Base-by-base conservation (phyloP, 2,888 invertebrate genomes). In the Dynastes grantii region DNA sequence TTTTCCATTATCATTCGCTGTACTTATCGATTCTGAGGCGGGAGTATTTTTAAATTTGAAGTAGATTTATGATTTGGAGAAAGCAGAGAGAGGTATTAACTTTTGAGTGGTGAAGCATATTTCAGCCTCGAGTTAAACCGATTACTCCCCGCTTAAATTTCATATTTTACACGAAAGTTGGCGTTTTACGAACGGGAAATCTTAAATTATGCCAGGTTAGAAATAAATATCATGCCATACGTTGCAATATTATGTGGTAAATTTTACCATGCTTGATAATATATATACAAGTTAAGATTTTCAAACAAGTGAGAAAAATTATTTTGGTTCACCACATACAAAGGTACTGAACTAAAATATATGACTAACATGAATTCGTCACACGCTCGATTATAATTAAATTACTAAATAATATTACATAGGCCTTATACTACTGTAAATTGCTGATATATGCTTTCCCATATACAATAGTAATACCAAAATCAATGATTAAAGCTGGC, bases 1-100 rank as follows among this genome's bases (percentile, higher is more conserved):
- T 75, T 63, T 61, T 75, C 73, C 73, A 75, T 75, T 75, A 75
- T 75, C 73, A 75, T 61, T 63, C 55, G 9, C 61, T 75, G 61
- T 75, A 75, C 49, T 61, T 75, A 75, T 45, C 73, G 73, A 61
- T 75, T 75, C 45, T 13, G 29, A 75, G 9, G 61, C 61, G 45
- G 2, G 61, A 61, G 45, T 75, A 22, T 58, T 75, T 45, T 61
- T 45, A 75, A 61, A 75, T 61, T 71, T 45, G 45, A 61, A 45
- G 73, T n/a, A 61, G 61, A 75, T 75, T 75, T 75, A 75, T 75
- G 73, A 63, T 61, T 37, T 45, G 11, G 63, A 40, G 29, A 45
- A 75, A 75, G 22, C 49, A 37, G 32, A 8, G 22, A 22, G 55
- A 58, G 55, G 55, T 58, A 58, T 58, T 13, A 37, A 45, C 58